Evolutionary conservation across 2,888 invertebrate species (phyloP), one percentile per base, ranked within the genome.

Genomic region (Brachyopa scutellaris): DNA sequence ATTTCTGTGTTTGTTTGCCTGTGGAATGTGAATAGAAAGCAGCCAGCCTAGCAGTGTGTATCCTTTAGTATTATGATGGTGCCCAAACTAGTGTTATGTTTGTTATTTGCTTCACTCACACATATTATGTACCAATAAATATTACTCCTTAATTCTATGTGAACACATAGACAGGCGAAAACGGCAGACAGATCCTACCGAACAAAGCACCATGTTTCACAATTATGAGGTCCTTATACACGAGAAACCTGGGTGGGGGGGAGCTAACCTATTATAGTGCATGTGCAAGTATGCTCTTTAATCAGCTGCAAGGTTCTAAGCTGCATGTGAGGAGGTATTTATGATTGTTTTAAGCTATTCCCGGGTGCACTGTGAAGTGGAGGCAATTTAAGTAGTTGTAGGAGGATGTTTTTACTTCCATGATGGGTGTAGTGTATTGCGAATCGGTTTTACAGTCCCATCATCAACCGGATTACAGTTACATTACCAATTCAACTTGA

Each of bases 1-100:
- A 59, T 80, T 76, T 64, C 64, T 76, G 59, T 69, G 62, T 45
- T n/a, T 80, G 76, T 80, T 64, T 80, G 80, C 76, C 38, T 45
- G 57, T 62, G 69, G 70, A 74, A 62, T 80, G 67, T 79, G 47
- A 57, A 49, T 67, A 26, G 42, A 11, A 47, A 40, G 33, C 59
- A 9, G 7, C 38, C 23, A 38, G 15, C 21, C 47, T n/a, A n/a
- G n/a, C n/a, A n/a, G n/a, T n/a, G n/a, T n/a, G 42, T 73, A 45
- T 45, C 47, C 55, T 33, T 57, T 51, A 38, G n/a, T 38, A 40
- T 40, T 23, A 33, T 33, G 31, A 33, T 26, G 15, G 19, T 26
- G 51, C 42, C 59, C 59, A 67, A 45, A 23, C 61, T 61, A 47
- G 79, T 80, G 79, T 62, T 55, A 57, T 74, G 74, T 80, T 80